phyloP scores from a whole-genome alignment of 2,797 vertebrate species.

The Syngnathus rostellatus region DNA sequence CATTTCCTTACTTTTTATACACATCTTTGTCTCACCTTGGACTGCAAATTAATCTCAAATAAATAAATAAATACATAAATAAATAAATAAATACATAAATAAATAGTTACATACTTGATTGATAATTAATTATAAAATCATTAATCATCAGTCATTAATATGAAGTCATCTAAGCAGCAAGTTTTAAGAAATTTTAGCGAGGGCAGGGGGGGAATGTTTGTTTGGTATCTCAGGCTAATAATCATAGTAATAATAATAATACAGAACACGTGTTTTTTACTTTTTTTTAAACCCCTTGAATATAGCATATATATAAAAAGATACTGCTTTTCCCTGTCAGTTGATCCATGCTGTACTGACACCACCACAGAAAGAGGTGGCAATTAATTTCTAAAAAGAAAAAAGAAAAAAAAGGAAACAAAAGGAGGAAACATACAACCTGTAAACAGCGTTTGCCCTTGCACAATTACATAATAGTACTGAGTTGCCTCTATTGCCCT shows the following conservation, averaged over 20 bases:
- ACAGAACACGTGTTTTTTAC: slow-evolving; percentile 60
- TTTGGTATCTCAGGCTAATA: slow-evolving; percentile 74
- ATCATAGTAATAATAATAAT: slow-evolving; percentile 25
- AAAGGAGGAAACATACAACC: slow-evolving; percentile 41
- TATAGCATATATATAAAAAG: slow-evolving; percentile 51
- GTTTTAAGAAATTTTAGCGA: slow-evolving; percentile 72
- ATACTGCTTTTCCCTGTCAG: slow-evolving; percentile 66
- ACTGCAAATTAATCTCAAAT: slow-evolving; percentile 41
- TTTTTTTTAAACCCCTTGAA: slow-evolving; percentile 9
- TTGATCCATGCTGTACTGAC: slow-evolving; percentile 69
- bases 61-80: slow-evolving; percentile 48
- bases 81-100: slow-evolving; percentile 32
- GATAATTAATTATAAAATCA: slow-evolving; percentile 67
- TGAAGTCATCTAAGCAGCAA: slow-evolving; percentile 74
- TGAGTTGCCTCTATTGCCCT: slow-evolving; percentile 64
- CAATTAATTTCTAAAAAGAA: slow-evolving; percentile 47
- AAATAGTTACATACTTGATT: slow-evolving; percentile 60
- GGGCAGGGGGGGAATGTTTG: slow-evolving; percentile 62
- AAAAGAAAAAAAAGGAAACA: slow-evolving; percentile 24
- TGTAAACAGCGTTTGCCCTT: slow-evolving; percentile 70
- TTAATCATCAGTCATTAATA: slow-evolving; percentile 67
- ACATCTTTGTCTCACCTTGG: slow-evolving; percentile 70
- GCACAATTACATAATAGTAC: slow-evolving; percentile 60
- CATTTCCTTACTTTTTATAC: slow-evolving; percentile 76
- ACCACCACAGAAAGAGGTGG: slow-evolving; percentile 62